These are phyloP conservation scores for Hanleya hanleyi DNA, from an alignment of 2,888 invertebrate species.

Conservation along the genomic window DNA sequence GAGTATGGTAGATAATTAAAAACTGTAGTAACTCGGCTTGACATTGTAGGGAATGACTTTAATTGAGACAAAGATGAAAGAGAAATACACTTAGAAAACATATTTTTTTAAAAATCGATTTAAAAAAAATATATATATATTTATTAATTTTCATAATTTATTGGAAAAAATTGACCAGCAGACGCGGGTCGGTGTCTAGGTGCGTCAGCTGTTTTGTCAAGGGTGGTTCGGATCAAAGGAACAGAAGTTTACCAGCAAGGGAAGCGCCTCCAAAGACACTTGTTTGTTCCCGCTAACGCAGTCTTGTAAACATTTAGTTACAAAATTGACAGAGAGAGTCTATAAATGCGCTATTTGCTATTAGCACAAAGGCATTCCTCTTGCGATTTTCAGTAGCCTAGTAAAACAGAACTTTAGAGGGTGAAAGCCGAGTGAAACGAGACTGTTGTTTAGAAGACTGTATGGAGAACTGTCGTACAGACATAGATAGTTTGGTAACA, in stretches of 20 bases:
- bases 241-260: not conserved
- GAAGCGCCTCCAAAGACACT: not conserved
- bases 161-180: too few species aligned
- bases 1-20: too few species aligned
- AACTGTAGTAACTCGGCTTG: too few species aligned
- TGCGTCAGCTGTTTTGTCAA: too few species aligned
- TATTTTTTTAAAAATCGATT: too few species aligned
- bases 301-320: not conserved
- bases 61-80: too few species aligned
- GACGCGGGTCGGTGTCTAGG: too few species aligned
- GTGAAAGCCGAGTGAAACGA: not conserved
- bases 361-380: conserved; percentile 4
- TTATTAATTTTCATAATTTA: too few species aligned
- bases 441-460: not conserved
- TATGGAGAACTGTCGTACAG: not conserved
- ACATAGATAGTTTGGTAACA: not conserved
- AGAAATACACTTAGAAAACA: too few species aligned
- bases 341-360: not conserved
- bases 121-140: too few species aligned
- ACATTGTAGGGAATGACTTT: too few species aligned
- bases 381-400: not conserved
- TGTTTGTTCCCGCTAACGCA: conserved; percentile 1
- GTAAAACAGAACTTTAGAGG: not conserved
- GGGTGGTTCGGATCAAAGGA: not conserved
- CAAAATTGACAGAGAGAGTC: not conserved